Percentiles rank a stretch among this genome's conserved stretches.
Conservation (phyloP, 23 tunicate species). For the Ciona savignyi region DNA sequence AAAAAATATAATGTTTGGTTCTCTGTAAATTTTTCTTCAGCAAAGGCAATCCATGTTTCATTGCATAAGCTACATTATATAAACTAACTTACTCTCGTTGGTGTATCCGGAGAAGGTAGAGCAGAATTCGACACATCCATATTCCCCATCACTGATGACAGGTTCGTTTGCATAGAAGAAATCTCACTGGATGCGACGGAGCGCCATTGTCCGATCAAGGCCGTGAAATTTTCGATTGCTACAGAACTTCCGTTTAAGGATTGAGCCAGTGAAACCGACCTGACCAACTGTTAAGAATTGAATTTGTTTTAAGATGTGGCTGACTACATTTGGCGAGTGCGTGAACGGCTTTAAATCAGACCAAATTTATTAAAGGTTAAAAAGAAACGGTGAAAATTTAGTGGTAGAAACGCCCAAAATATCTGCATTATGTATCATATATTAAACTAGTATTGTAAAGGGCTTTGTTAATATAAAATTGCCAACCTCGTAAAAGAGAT, state of each 20-base stretch:
- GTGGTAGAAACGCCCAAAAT: no score
- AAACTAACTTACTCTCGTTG: not conserved
- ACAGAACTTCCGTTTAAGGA: not conserved
- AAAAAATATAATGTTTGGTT: no score
- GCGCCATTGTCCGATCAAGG: slow-evolving; percentile 12
- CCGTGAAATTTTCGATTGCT: not conserved
- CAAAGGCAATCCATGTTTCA: not conserved
- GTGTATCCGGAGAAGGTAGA: not conserved
- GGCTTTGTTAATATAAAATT: no score
- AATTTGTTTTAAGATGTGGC: no score
- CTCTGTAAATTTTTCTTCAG: no score
- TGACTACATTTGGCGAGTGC: no score
- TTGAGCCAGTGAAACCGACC: slow-evolving; percentile 1
- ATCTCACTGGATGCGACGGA: slow-evolving; percentile 1
- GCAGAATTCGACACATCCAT: not conserved
- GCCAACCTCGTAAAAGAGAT: no score
- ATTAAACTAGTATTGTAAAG: no score
- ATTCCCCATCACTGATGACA: not conserved
- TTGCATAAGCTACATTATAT: not conserved
- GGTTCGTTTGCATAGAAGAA: not conserved
- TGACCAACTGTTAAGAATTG: slow-evolving; percentile 1
- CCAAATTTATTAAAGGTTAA: no score
- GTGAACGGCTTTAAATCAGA: no score
- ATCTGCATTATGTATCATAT: no score
- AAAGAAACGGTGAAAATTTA: no score